Conservation (phyloP, 2,888 invertebrate species). For the Tachystola acroxantha region DNA sequence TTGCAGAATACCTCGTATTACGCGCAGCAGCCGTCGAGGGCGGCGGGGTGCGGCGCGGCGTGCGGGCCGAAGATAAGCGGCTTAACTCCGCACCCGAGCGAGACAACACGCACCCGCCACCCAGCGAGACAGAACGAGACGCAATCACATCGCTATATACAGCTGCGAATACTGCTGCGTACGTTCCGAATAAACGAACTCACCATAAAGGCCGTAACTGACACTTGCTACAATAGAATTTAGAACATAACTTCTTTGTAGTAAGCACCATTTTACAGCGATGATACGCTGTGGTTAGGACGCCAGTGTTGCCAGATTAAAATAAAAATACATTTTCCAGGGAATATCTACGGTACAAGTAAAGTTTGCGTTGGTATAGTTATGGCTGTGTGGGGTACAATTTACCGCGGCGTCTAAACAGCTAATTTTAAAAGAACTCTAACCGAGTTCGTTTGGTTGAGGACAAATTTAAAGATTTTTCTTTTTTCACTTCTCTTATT, state of each 20-base stretch:
- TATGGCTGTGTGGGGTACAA: constrained; percentile 47
- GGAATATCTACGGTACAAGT: constrained; percentile 72
- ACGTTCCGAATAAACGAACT: constrained; percentile 29
- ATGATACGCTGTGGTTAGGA: constrained; percentile 23
- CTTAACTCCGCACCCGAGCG: constrained; percentile 66
- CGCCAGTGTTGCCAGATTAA: constrained; percentile 38
- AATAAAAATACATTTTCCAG: constrained; percentile 76
- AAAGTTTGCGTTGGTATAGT: constrained; percentile 63
- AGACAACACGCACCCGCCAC: constrained; percentile 32
- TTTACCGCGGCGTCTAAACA: constrained; percentile 62
- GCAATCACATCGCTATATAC: constrained; percentile 56
- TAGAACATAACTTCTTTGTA: too few relatives aligned
- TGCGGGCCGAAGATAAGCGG: constrained; percentile 76
- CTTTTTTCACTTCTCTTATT: constrained; percentile 14
- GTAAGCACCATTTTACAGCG: too few relatives aligned
- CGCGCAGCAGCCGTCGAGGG: constrained; percentile 61
- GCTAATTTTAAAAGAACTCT: constrained; percentile 69
- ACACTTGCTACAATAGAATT: too few relatives aligned
- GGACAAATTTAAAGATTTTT: constrained; percentile 35
- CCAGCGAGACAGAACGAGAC: constrained; percentile 32
- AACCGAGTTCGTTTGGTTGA: constrained; percentile 26
- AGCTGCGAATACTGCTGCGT: constrained; percentile 65
- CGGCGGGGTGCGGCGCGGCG: constrained; percentile 56
- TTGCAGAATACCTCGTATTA: constrained; percentile 59
- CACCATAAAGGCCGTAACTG: too few relatives aligned